Percentiles rank a stretch among this genome's conserved stretches.
Evolutionary conservation across 2,888 invertebrate genomes (phyloP).

Genomic region (Laothoe populi): DNA sequence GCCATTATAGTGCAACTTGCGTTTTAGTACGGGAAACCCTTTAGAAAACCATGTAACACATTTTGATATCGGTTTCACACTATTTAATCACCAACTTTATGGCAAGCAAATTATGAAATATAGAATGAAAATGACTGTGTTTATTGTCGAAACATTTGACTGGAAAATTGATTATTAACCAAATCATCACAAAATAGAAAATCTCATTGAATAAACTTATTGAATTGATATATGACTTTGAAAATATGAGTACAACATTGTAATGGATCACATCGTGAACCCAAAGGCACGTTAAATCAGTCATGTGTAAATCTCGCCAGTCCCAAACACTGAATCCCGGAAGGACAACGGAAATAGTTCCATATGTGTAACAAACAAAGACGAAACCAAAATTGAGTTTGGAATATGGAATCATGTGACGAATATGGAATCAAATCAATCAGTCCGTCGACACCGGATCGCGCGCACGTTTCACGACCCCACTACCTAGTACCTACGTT

Average conservation of each 20-base stretch:
- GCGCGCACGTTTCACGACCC: too few relatives aligned
- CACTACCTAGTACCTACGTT: too few relatives aligned
- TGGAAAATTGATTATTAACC: slow-evolving; percentile 27
- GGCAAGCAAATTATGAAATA: slow-evolving; percentile 11
- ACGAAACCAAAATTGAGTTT: slow-evolving; percentile 59
- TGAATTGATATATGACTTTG: background rate
- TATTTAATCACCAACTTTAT: slow-evolving; percentile 11
- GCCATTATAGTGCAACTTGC: slow-evolving; percentile 9
- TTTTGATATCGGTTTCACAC: slow-evolving; percentile 17
- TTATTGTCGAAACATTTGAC: slow-evolving; percentile 9
- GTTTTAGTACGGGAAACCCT: slow-evolving; percentile 18
- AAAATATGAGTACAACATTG: background rate
- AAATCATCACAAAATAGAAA: slow-evolving; percentile 29
- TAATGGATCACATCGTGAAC: slow-evolving; percentile 33
- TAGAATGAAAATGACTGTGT: slow-evolving; percentile 4
- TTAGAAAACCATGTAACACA: slow-evolving; percentile 30
- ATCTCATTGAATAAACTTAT: background rate
- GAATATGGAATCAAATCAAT: too few relatives aligned
- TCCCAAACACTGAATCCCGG: slow-evolving; percentile 39
- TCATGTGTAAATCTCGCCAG: slow-evolving; percentile 41
- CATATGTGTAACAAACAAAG: slow-evolving; percentile 59
- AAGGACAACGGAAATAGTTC: slow-evolving; percentile 55
- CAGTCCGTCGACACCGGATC: too few relatives aligned
- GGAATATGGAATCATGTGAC: slow-evolving; percentile 58
- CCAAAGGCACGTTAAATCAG: slow-evolving; percentile 36